These are phyloP conservation scores for Isaurus tuberculatus DNA, from an alignment of 92 coral and sea anemone species.

Conservation along the genomic window DNA sequence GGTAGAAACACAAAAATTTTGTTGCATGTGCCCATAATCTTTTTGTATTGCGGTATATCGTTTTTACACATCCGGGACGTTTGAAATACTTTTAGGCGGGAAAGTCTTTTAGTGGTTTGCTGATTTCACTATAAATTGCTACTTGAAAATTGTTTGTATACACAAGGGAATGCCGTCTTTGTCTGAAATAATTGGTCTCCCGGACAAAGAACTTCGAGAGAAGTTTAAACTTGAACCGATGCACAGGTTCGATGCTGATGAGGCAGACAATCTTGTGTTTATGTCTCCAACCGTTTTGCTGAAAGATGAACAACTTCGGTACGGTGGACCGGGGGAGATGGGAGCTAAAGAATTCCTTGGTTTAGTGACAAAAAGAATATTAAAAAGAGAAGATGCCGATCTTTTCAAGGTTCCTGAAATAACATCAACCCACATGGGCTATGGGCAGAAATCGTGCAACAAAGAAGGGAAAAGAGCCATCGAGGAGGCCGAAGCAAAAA, in stretches of 20 bases:
- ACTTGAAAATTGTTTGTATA: too few species aligned
- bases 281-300: conserved; percentile 49
- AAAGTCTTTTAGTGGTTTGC: too few species aligned
- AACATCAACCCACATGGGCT: conserved; percentile 46
- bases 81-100: too few species aligned
- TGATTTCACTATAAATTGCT: too few species aligned
- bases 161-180: conserved; percentile 15
- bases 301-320: conserved; percentile 31
- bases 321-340: conserved; percentile 43
- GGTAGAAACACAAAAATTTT: too few species aligned
- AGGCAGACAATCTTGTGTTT: conserved; percentile 48
- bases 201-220: neutral
- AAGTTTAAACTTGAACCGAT: conserved; percentile 34
- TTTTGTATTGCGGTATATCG: too few species aligned
- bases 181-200: conserved; percentile 1
- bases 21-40: too few species aligned
- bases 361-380: conserved; percentile 31
- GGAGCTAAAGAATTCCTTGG: conserved; percentile 43
- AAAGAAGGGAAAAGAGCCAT: conserved; percentile 43
- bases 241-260: conserved; percentile 2
- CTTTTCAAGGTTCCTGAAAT: conserved; percentile 48
- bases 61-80: too few species aligned
- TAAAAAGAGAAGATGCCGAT: neutral
- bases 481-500: conserved; percentile 18
- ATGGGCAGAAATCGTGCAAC: conserved; percentile 42